Evolutionary conservation across 2,888 invertebrate genomes (phyloP), one percentile per base, ranked within the genome.

Genomic region (Clitarchus hookeri): DNA sequence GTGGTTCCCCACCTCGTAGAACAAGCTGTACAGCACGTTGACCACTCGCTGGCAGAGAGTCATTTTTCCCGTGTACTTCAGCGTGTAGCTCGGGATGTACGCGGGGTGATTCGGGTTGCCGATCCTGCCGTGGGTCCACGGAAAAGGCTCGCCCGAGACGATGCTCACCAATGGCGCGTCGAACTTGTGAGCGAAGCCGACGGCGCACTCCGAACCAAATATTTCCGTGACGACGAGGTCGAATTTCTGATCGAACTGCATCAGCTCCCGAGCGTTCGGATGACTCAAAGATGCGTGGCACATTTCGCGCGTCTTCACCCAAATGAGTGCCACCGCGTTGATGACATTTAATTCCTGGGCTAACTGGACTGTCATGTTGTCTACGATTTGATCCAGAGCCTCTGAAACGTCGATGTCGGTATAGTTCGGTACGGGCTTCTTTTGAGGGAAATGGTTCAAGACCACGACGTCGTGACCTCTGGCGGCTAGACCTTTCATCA

Each of bases 381-480:
- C 84, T 19, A 79, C 36, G n/a, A 86, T 83, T 25, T 85, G 82
- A 23, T 44, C 26, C 25, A 85, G 25, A 16, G 44, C 48, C 19
- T 82, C 85, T 6, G 78, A 83, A 19, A 88, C 44, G 83, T 86
- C 84, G 48, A 88, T 86, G 85, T 88, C 87, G 27, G 44, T 85
- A 86, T 92, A 93, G 87, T 92, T 93, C 0, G 91, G 88, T 0
- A 92, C 91, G 9, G 91, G 90, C n/a, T 91, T 90, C 0, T 90
- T 89, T 84, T 92, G 91, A 84, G 89, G 91, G 86, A 91, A 88
- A 1, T 92, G 91, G 11, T 93, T 91, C 36, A 93, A 92, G 0
- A 93, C 92, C 6, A 93, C 93, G 0, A 93, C 92, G 89, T 93
- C 92, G 88, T 93, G 93, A 0, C 93, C 93, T 85, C 92, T 91